Conservation (phyloP, 2,797 vertebrate species). For the Potorous gilbertii region DNA sequence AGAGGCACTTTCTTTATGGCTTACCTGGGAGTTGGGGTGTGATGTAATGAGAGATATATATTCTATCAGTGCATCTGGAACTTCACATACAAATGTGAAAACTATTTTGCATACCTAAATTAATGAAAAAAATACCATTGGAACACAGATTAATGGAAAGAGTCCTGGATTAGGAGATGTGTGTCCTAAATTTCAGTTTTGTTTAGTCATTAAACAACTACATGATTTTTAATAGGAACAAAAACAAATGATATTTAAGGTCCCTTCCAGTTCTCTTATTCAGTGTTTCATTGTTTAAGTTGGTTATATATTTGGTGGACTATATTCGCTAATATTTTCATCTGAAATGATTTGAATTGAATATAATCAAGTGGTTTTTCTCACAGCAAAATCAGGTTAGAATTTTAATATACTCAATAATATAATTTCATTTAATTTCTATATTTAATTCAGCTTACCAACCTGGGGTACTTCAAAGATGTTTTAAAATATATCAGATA, state of each 20-base stretch:
- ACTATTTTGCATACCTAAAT: neutral
- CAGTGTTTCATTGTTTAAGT: neutral
- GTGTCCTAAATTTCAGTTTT: neutral
- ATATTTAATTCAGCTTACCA: neutral
- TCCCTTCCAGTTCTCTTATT: neutral
- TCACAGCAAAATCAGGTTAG: neutral
- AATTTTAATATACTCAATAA: slow-evolving; percentile 9
- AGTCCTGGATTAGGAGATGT: neutral
- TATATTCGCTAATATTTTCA: slow-evolving; percentile 14
- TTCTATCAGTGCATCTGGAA: neutral
- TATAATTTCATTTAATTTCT: neutral
- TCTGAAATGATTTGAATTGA: neutral
- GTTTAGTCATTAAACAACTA: neutral
- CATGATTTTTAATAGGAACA: neutral
- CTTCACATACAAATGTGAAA: neutral
- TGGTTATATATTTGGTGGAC: neutral
- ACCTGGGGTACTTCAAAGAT: neutral
- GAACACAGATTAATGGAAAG: neutral
- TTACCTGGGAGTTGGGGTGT: neutral
- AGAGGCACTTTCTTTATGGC: neutral
- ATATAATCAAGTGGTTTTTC: slow-evolving; percentile 40
- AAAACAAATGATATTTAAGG: neutral
- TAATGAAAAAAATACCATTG: neutral
- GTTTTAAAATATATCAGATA: slow-evolving; percentile 38
- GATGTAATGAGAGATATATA: neutral